A percentile compares a stretch with the other conserved stretches of the same genome.
phyloP scores from a whole-genome alignment of 2,113 vertebrate species.

The Sula dactylatra region DNA sequence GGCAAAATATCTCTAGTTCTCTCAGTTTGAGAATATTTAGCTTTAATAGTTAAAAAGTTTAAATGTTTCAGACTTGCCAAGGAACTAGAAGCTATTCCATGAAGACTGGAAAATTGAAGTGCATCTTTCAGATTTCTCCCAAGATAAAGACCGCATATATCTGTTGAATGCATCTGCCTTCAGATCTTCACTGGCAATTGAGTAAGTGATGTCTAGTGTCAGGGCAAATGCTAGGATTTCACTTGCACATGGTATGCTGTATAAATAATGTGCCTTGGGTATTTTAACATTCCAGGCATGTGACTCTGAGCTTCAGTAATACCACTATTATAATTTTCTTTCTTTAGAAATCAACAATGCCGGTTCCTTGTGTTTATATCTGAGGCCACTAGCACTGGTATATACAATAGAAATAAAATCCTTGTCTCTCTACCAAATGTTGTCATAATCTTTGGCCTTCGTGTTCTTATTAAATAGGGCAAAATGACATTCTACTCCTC shows the following conservation, averaged over 20 bases:
- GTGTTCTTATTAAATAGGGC: neutral
- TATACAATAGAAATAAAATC: neutral
- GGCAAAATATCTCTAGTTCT: neutral
- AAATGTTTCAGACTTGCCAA: neutral
- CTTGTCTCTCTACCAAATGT: neutral
- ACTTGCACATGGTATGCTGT: neutral
- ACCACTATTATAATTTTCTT: neutral
- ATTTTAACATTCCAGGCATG: neutral
- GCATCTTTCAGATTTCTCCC: neutral
- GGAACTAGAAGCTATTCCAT: neutral
- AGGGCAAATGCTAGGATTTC: neutral
- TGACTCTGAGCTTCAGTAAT: neutral
- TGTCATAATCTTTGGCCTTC: neutral
- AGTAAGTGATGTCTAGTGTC: neutral
- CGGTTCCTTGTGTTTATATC: neutral
- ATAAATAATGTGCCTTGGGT: neutral
- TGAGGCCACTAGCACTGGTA: neutral
- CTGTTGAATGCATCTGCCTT: neutral
- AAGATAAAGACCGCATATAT: neutral
- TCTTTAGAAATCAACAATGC: neutral
- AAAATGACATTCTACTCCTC: neutral
- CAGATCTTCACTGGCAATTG: neutral
- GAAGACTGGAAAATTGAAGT: neutral
- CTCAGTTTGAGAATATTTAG: neutral
- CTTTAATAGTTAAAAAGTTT: neutral